Evolutionary conservation across 2,113 vertebrate genomes (phyloP).

Genomic region (Meles meles): DNA sequence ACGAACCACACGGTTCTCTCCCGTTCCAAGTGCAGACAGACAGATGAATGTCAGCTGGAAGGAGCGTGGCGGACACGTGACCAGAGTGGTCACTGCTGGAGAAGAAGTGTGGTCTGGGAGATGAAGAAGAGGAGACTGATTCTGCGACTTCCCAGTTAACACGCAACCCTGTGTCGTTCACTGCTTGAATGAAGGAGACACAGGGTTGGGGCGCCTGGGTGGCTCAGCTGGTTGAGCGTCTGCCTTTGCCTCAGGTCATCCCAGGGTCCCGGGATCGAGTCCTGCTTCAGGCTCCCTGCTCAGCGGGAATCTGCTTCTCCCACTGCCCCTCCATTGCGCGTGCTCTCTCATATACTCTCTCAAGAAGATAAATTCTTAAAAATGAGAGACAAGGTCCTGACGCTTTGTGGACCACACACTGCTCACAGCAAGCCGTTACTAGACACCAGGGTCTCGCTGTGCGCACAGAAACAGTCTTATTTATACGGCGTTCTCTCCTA

Average conservation of each 20-base stretch:
- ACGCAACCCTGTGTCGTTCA: rapidly evolving
- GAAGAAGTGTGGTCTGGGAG: rapidly evolving
- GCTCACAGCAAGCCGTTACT: rapidly evolving
- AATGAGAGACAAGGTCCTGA: neutral
- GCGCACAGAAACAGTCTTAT: neutral
- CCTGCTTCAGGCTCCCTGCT: neutral
- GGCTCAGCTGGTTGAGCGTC: neutral
- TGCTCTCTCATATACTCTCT: neutral
- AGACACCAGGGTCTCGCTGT: rapidly evolving
- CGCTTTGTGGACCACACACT: rapidly evolving
- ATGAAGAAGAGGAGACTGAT: rapidly evolving
- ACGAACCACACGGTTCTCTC: neutral
- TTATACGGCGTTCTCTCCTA: neutral
- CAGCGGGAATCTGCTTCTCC: neutral
- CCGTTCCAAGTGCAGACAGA: neutral
- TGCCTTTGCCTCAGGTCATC: neutral
- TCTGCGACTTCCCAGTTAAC: neutral
- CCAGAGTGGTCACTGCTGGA: rapidly evolving
- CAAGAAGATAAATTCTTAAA: neutral
- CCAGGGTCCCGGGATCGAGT: neutral
- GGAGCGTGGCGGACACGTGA: rapidly evolving
- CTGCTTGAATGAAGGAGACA: rapidly evolving
- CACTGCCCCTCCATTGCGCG: neutral
- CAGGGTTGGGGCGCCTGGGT: neutral
- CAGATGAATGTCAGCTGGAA: rapidly evolving